phyloP scores from a whole-genome alignment of 1,140 invertebrate species.

The Gonatopus flavifemur region DNA sequence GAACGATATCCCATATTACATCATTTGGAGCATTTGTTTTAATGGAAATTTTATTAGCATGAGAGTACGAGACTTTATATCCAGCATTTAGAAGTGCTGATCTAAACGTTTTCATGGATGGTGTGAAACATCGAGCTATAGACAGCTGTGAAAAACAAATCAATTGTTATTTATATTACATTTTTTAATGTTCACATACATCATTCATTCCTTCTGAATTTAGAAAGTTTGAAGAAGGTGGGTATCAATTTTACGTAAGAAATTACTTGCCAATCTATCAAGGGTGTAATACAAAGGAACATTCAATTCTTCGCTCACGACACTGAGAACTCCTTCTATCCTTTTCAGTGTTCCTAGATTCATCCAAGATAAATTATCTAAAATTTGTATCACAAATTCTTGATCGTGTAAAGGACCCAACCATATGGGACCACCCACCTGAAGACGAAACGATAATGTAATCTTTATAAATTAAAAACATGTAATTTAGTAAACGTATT shows the following conservation, averaged over 20 bases:
- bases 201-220: no score
- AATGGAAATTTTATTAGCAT: slow-evolving; percentile 82
- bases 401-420: slow-evolving; percentile 79
- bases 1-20: slow-evolving; percentile 92
- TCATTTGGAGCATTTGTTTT: slow-evolving; percentile 90
- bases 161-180: no score
- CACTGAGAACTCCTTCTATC: slow-evolving; percentile 71
- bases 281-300: slow-evolving; percentile 86
- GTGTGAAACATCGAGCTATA: slow-evolving; percentile 42
- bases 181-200: no score
- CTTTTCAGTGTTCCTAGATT: slow-evolving; percentile 71
- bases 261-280: slow-evolving; percentile 58
- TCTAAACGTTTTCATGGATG: slow-evolving; percentile 61
- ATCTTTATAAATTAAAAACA: slow-evolving; percentile 16
- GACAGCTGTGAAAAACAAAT: no score
- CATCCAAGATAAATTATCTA: slow-evolving; percentile 47
- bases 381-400: slow-evolving; percentile 69
- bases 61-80: slow-evolving; percentile 89
- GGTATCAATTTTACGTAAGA: no score
- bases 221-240: no score
- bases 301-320: slow-evolving; percentile 82
- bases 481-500: no score
- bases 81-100: slow-evolving; percentile 94
- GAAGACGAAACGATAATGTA: slow-evolving; percentile 25
- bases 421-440: slow-evolving; percentile 95